A percentile compares a stretch with the other conserved stretches of the same genome.
phyloP scores from a whole-genome alignment of 2,797 vertebrate genomes.

The Huso huso region DNA sequence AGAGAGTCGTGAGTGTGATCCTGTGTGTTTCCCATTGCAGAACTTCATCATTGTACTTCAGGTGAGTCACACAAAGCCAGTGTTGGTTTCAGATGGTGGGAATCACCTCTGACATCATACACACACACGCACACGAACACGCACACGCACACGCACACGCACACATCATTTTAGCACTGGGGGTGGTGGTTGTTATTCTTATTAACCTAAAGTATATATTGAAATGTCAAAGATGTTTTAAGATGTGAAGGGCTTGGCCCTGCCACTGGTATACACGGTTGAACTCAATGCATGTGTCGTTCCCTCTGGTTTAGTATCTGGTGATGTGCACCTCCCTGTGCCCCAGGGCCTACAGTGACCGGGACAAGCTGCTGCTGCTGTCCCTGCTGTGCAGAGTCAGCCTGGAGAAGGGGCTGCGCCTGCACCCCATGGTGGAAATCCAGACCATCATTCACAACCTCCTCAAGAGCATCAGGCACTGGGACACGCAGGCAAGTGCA shows the following conservation, averaged over 20 bases:
- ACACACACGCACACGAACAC: too few species aligned
- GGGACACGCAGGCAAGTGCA: slow-evolving; percentile 71
- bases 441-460: slow-evolving; percentile 69
- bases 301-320: slow-evolving; percentile 66
- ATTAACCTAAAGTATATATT: background rate
- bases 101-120: background rate
- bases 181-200: slow-evolving; percentile 2
- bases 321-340: slow-evolving; percentile 69
- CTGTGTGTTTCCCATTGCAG: slow-evolving; percentile 46
- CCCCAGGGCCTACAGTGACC: slow-evolving; percentile 70
- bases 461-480: slow-evolving; percentile 72
- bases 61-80: slow-evolving; percentile 31
- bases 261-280: background rate
- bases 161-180: slow-evolving; percentile 11
- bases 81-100: slow-evolving; percentile 3
- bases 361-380: slow-evolving; percentile 75
- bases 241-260: background rate
- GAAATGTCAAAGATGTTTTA: background rate
- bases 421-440: slow-evolving; percentile 62
- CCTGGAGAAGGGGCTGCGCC: slow-evolving; percentile 72
- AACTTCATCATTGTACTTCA: slow-evolving; percentile 57
- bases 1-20: slow-evolving; percentile 17
- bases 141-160: background rate
- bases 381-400: slow-evolving; percentile 71
- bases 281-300: slow-evolving; percentile 12